phyloP scores from a whole-genome alignment of 2,113 vertebrate genomes.

The Callospermophilus lateralis region DNA sequence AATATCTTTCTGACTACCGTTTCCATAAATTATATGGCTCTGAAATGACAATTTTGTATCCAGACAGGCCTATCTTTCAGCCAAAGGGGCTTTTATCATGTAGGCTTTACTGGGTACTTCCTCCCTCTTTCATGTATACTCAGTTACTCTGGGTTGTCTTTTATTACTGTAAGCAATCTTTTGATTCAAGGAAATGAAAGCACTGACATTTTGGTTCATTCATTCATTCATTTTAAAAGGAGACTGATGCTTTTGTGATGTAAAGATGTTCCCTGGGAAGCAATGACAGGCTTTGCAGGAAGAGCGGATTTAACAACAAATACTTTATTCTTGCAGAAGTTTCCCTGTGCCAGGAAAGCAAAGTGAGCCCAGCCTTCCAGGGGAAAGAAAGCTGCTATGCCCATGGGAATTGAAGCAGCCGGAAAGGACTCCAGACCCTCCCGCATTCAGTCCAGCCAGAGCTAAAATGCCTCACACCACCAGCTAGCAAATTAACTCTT shows the following conservation, averaged over 20 bases:
- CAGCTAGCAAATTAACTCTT: conserved; percentile 56
- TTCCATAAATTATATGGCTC: conserved; percentile 75
- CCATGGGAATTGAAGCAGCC: not conserved
- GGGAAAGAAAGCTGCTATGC: not conserved
- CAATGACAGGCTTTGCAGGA: conserved; percentile 66
- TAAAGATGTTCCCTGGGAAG: conserved; percentile 80
- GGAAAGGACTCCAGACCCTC: not conserved
- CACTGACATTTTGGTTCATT: conserved; percentile 73
- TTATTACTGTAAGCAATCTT: conserved; percentile 78
- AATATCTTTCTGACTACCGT: conserved; percentile 58
- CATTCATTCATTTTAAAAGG: conserved; percentile 79
- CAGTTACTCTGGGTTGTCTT: conserved; percentile 63
- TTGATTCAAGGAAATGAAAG: conserved; percentile 77
- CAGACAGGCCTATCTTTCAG: conserved; percentile 64
- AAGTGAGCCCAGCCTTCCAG: conserved; percentile 48
- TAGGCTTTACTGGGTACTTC: conserved; percentile 67
- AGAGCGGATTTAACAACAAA: conserved; percentile 76
- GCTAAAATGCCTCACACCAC: not conserved
- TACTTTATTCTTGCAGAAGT: conserved; percentile 75
- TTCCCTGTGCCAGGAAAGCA: conserved; percentile 76
- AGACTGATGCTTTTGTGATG: conserved; percentile 82
- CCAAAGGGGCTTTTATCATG: conserved; percentile 65
- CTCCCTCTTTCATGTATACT: conserved; percentile 51
- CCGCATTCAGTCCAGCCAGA: not conserved
- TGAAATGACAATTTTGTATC: conserved; percentile 69